These are phyloP conservation scores for human (Homo sapiens) DNA, from an alignment of 2,113 vertebrate genomes.

Conservation along the genomic window DNA sequence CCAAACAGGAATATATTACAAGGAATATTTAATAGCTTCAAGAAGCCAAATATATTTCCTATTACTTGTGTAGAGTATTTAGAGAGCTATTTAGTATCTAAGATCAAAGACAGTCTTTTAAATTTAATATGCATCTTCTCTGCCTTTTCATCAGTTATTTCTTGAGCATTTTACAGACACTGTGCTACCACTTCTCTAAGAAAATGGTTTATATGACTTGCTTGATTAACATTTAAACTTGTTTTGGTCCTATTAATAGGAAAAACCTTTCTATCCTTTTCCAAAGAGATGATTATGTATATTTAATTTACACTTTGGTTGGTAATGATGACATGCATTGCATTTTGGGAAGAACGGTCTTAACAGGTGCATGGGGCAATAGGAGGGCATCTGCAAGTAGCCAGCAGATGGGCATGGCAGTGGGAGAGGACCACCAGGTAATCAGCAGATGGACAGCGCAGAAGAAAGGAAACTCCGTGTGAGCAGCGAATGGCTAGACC, in stretches of 20 bases:
- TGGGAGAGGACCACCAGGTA: conserved; percentile 54
- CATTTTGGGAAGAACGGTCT: background rate
- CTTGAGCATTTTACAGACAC: background rate
- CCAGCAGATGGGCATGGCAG: conserved; percentile 66
- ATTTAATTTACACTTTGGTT: background rate
- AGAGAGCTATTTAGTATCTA: background rate
- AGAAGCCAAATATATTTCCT: background rate
- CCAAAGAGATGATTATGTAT: background rate
- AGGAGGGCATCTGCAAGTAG: background rate
- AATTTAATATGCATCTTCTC: background rate
- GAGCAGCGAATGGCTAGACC: background rate
- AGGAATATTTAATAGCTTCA: background rate
- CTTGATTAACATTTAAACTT: conserved; percentile 12
- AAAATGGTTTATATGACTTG: background rate
- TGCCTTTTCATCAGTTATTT: background rate
- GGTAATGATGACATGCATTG: background rate
- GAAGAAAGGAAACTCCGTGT: background rate
- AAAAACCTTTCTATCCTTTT: background rate
- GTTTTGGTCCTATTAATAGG: background rate
- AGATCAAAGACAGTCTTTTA: background rate
- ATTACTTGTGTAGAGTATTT: background rate
- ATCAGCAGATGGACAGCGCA: conserved; percentile 13
- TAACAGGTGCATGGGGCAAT: background rate
- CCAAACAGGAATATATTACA: background rate
- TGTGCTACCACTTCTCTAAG: background rate